A percentile compares a stretch with the other conserved stretches of the same genome.
These are phyloP conservation scores for Eupithecia tripunctaria DNA, from an alignment of 2,888 invertebrate genomes.

Conservation along the genomic window DNA sequence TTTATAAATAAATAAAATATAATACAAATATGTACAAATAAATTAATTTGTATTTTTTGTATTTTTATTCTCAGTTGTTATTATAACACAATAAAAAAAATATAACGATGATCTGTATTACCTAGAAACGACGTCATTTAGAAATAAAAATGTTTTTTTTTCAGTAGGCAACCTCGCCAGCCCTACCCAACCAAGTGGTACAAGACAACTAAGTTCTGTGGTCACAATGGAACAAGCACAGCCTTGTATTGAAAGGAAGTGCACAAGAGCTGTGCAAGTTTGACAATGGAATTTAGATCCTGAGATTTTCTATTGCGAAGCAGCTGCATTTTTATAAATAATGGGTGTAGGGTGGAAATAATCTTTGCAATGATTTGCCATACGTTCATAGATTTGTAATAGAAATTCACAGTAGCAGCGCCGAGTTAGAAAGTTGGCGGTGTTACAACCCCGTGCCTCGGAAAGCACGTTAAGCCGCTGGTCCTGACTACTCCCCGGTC, in stretches of 20 bases:
- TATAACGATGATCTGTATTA: no score
- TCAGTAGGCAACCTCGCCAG: background rate
- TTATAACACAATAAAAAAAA: no score
- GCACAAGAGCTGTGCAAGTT: conserved; percentile 5
- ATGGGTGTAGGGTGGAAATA: background rate
- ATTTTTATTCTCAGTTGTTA: no score
- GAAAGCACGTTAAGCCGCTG: no score
- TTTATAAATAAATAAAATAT: no score
- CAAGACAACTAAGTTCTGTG: conserved; percentile 6
- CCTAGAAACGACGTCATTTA: background rate
- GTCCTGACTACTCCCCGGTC: no score
- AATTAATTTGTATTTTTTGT: no score
- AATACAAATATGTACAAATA: no score
- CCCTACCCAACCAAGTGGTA: background rate
- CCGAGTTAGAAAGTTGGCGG: no score
- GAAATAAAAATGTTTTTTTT: background rate
- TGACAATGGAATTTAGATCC: conserved; percentile 7
- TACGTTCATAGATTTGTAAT: background rate
- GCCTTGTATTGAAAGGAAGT: conserved; percentile 27
- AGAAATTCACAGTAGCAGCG: no score
- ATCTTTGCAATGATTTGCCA: background rate
- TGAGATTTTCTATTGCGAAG: background rate
- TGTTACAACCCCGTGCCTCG: no score
- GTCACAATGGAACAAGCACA: conserved; percentile 27
- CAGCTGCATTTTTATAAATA: background rate